A percentile compares a stretch with the other conserved stretches of the same genome.
Conservation (phyloP, 2,113 vertebrate species). For the Misgurnus anguillicaudatus region DNA sequence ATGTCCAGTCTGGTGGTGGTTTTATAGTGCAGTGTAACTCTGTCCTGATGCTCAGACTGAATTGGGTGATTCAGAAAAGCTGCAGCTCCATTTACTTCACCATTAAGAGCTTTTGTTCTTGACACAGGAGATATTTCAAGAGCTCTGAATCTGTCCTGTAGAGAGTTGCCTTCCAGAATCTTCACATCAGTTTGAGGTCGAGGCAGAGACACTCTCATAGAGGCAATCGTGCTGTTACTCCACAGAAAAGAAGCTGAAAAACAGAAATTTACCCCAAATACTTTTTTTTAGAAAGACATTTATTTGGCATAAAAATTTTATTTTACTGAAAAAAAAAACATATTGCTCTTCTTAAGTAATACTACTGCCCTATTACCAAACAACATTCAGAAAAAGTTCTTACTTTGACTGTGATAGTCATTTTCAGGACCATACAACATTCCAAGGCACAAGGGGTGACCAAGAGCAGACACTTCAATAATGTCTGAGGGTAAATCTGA, state of each 20-base stretch:
- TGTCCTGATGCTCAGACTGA: conserved; percentile 25
- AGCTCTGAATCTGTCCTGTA: conserved; percentile 32
- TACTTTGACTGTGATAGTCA: conserved; percentile 32
- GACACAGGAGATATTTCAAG: conserved; percentile 25
- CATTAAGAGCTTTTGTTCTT: conserved; percentile 31
- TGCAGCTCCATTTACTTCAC: conserved; percentile 38
- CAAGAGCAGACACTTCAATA: conserved; percentile 40
- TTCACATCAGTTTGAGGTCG: not conserved
- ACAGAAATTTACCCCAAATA: not conserved
- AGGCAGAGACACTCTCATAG: conserved; percentile 24
- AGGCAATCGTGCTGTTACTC: not conserved
- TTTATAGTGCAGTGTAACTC: conserved; percentile 41
- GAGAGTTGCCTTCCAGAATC: conserved; percentile 29
- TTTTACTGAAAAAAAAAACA: too few relatives aligned
- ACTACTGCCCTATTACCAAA: not conserved
- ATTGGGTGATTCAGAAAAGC: conserved; percentile 33
- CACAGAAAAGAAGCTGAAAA: conserved; percentile 30
- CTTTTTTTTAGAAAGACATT: not conserved
- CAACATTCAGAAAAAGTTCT: not conserved
- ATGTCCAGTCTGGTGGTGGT: conserved; percentile 49
- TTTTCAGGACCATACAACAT: conserved; percentile 34
- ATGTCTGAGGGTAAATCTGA: conserved; percentile 32
- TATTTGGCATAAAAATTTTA: too few relatives aligned
- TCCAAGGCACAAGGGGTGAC: conserved; percentile 14
- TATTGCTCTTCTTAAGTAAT: not conserved